Evolutionary conservation across 1,140 invertebrate species (phyloP).

Genomic region (Acromyrmex heyeri): DNA sequence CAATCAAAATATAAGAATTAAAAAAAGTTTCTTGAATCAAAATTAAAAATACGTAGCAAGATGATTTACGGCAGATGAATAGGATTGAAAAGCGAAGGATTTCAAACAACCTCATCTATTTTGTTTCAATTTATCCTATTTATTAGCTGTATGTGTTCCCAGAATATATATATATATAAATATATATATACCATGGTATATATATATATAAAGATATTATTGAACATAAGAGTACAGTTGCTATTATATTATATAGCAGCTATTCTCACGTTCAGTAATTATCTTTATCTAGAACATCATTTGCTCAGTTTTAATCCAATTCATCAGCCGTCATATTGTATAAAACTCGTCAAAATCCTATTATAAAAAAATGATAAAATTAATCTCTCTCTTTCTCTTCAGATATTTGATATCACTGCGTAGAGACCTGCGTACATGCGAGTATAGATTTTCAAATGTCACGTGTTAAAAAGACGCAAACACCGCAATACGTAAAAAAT

Average conservation of each 20-base stretch:
- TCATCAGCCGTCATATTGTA: not conserved
- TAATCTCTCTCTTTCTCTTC: conserved; percentile 37
- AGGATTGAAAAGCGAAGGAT: not conserved
- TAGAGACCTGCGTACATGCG: not conserved
- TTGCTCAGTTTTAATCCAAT: conserved; percentile 13
- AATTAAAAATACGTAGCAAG: not conserved
- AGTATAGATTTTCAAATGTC: conserved; percentile 16
- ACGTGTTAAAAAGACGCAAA: conserved; percentile 4
- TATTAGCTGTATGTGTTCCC: too few relatives aligned
- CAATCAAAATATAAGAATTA: conserved; percentile 21
- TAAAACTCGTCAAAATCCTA: not conserved
- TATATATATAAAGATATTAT: too few relatives aligned
- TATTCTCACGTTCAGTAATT: not conserved
- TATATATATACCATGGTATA: too few relatives aligned
- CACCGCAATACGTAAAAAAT: not conserved
- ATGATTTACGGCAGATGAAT: not conserved
- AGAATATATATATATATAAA: too few relatives aligned
- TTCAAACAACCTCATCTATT: not conserved
- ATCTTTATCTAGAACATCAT: not conserved
- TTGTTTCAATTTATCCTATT: not conserved
- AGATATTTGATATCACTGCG: conserved; percentile 18
- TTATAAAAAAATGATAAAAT: not conserved
- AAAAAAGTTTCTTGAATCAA: conserved; percentile 11
- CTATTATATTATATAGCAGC: not conserved
- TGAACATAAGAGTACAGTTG: too few relatives aligned